Base-by-base conservation (phyloP, 2,797 vertebrate species). In the Orientallactaga sibirica region DNA sequence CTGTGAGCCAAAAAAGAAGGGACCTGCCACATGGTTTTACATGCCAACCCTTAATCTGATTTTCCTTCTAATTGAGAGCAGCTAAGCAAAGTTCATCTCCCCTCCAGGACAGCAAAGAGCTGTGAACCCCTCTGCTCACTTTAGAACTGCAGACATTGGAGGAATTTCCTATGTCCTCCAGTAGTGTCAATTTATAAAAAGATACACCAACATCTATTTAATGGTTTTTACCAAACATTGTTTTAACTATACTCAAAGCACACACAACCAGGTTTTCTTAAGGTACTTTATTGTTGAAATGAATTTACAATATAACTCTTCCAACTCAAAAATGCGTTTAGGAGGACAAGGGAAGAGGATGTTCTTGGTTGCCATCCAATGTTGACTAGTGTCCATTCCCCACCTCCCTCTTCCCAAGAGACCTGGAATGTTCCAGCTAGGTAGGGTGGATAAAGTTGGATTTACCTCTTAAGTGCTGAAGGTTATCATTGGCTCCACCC, bases 151-250 rank as follows among this genome's bases (percentile, higher is more conserved):
- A 91, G 33, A 77, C 15, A 71, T 78, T 90, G 52, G 71, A 29
- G 1, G 41, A 83, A 92, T 29, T 68, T 29, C 71, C 93, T 83
- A 86, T 78, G 93, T 89, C 27, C 22, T 37, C 2, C 16, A 18
- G 52, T 74, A 87, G n/a, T 52, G 25, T 19, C 80, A 58, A 85
- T 83, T 95, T 88, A 82, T 25, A 88, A 77, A 92, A 92, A 80
- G 78, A 87, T 27, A 58, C 7, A 73, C 8, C 10, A 96, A 86
- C 25, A 3, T 25, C 29, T 18, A n/a, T 62, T 66, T 83, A 25
- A 43, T 81, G 87, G 67, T 87, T 66, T 62, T 58, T 86, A 84
- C 58, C 11, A 55, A 94, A 86, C 6, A 58, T 43, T 4, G 18
- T 61, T 75, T 73, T 82, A 77, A 48, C 43, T 27, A 15, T 37